Conservation (phyloP, 2,888 invertebrate species). For the Cecidostiba fungosa region DNA sequence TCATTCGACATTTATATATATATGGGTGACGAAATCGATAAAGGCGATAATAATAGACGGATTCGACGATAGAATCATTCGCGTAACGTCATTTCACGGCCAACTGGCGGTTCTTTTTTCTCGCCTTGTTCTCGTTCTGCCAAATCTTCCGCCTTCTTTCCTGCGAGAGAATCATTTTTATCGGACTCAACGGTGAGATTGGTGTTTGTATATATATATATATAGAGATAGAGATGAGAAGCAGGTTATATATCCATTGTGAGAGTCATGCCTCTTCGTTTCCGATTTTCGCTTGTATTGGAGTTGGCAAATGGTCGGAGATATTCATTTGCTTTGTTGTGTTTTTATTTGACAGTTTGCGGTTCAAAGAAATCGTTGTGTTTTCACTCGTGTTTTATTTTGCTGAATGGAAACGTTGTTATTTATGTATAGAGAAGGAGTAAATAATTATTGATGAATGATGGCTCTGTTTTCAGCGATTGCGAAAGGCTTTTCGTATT, state of each 20-base stretch:
- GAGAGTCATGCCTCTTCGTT: slow-evolving; percentile 31
- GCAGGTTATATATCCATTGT: background rate
- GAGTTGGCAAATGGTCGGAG: background rate
- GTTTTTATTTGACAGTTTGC: background rate
- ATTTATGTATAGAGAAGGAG: background rate
- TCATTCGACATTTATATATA: background rate
- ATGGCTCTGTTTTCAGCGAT: background rate
- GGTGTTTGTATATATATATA: background rate
- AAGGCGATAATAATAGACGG: slow-evolving; percentile 39
- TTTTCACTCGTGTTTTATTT: background rate
- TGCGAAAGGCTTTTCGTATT: background rate
- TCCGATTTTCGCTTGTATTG: background rate
- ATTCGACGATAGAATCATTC: slow-evolving; percentile 45
- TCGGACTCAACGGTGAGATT: background rate
- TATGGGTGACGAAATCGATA: slow-evolving; percentile 32
- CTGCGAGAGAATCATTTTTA: slow-evolving; percentile 12
- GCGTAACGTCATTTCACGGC: slow-evolving; percentile 68
- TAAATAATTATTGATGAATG: slow-evolving; percentile 2
- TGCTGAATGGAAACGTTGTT: background rate
- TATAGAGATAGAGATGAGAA: background rate
- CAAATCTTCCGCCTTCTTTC: slow-evolving; percentile 1
- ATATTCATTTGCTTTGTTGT: background rate
- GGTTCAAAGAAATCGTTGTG: background rate
- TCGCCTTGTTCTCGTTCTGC: background rate
- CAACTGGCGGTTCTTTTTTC: slow-evolving; percentile 57